Conservation (phyloP, 2,888 invertebrate genomes). For the Iphiclides podalirius region DNA sequence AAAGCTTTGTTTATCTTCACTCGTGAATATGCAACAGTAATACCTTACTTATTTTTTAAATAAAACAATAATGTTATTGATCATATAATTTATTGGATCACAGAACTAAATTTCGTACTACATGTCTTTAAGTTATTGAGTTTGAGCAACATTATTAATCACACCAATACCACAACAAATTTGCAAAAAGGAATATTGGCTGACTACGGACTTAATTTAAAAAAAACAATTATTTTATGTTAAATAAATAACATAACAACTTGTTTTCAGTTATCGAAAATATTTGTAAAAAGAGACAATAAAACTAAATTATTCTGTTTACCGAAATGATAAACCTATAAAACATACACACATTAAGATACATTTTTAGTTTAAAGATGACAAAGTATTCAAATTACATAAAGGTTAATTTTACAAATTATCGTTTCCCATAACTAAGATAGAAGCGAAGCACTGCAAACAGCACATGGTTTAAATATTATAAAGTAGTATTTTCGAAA, state of each 20-base stretch:
- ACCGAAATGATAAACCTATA: no score
- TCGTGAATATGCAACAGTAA: no score
- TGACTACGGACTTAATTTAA: constrained; percentile 30
- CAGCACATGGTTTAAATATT: constrained; percentile 33
- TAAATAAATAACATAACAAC: no score
- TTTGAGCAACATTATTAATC: constrained; percentile 73
- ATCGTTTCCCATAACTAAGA: background rate
- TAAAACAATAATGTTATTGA: constrained; percentile 44
- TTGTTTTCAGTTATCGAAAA: no score
- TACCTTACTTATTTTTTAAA: no score
- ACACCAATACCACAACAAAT: constrained; percentile 47
- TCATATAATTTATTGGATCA: constrained; percentile 67
- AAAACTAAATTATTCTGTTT: no score
- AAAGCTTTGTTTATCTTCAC: no score
- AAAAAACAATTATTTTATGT: constrained; percentile 21
- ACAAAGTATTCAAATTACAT: no score
- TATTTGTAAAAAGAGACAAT: no score
- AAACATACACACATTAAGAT: no score
- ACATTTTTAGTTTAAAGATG: no score
- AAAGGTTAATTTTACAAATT: constrained; percentile 18
- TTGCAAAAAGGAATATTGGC: constrained; percentile 37
- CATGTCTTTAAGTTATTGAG: constrained; percentile 64
- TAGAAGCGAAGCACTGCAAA: constrained; percentile 43
- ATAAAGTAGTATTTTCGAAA: no score
- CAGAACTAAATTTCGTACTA: constrained; percentile 74